A percentile compares a stretch with the other conserved stretches of the same genome.
Evolutionary conservation across 2,113 vertebrate genomes (phyloP).

Genomic region (Todiramphus saurophagus): DNA sequence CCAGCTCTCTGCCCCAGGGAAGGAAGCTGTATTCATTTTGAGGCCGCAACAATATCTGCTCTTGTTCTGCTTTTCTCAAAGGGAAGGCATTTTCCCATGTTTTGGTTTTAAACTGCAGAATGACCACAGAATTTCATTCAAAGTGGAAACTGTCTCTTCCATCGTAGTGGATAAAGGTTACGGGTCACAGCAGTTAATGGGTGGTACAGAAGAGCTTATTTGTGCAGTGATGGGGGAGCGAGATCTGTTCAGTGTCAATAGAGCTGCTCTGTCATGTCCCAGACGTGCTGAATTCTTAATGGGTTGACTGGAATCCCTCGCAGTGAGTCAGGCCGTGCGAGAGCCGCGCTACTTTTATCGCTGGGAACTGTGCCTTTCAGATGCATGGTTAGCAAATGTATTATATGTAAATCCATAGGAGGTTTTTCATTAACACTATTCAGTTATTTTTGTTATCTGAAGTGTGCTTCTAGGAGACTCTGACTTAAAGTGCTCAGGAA

Average conservation of each 20-base stretch:
- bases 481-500: neutral
- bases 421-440: neutral
- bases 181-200: neutral
- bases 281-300: neutral
- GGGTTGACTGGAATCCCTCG: neutral
- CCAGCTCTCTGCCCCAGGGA: conserved; percentile 7
- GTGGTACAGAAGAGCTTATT: neutral
- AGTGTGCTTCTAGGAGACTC: neutral
- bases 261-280: neutral
- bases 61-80: conserved; percentile 39
- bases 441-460: neutral
- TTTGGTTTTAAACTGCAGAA: conserved; percentile 13
- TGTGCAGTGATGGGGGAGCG: neutral
- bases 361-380: neutral
- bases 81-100: conserved; percentile 14
- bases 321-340: neutral
- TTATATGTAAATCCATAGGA: neutral
- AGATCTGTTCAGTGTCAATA: neutral
- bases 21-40: conserved; percentile 8
- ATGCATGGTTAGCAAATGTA: neutral
- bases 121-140: neutral
- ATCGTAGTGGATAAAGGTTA: neutral
- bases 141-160: conserved; percentile 11
- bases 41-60: conserved; percentile 14
- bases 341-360: neutral